These are phyloP conservation scores for Sphaeramia orbicularis DNA, from an alignment of 2,797 vertebrate genomes.

Conservation along the genomic window DNA sequence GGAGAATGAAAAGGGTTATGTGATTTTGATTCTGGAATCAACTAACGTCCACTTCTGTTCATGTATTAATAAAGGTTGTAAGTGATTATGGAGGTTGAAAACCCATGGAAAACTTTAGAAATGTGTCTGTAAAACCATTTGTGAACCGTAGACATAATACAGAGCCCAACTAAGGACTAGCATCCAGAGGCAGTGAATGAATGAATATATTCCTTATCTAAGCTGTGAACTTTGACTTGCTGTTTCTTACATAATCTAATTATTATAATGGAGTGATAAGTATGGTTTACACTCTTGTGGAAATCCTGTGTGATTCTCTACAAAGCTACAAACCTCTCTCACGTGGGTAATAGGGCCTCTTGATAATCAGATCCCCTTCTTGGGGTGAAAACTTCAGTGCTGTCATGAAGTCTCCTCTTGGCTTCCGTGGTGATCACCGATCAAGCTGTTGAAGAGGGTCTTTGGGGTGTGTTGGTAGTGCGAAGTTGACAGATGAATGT, in stretches of 20 bases:
- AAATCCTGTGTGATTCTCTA: conserved; percentile 16
- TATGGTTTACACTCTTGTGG: background rate
- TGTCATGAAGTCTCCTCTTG: background rate
- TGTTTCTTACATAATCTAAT: conserved; percentile 10
- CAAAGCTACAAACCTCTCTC: conserved; percentile 25
- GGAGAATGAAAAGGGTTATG: no score
- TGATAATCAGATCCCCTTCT: conserved; percentile 21
- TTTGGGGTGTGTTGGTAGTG: background rate
- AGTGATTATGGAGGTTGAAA: no score
- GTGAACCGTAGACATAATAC: no score
- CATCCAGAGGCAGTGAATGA: no score
- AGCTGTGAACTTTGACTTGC: background rate
- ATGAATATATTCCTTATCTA: background rate
- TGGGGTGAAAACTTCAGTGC: background rate
- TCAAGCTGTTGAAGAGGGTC: background rate
- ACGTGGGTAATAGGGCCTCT: background rate
- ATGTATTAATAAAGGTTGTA: no score
- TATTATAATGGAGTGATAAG: background rate
- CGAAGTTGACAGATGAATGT: background rate
- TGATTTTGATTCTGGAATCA: no score
- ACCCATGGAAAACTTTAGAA: no score
- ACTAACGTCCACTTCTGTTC: no score
- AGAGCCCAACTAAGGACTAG: no score
- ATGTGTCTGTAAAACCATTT: no score
- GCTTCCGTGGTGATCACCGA: conserved; percentile 5